phyloP scores from a whole-genome alignment of 1,140 invertebrate species.

The Wiebesia pumilae region DNA sequence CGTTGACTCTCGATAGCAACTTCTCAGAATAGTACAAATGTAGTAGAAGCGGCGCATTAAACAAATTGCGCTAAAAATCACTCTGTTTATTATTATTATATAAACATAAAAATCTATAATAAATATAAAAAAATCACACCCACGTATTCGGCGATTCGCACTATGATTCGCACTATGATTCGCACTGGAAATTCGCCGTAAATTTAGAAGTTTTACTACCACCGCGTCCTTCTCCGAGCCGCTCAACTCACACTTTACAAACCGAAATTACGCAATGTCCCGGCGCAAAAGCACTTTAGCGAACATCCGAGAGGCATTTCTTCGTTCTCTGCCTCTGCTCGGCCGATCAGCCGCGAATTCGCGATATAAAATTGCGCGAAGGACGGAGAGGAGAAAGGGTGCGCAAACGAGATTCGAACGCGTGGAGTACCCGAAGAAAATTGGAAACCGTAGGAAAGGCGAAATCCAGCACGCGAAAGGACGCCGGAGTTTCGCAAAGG shows the following conservation, averaged over 20 bases:
- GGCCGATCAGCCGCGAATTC: background rate
- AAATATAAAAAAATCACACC: too few species aligned
- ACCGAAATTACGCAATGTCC: background rate
- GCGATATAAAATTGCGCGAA: background rate
- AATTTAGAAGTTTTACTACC: too few species aligned
- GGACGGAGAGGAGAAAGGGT: background rate
- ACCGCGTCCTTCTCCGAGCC: background rate
- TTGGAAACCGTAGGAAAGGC: constrained; percentile 27
- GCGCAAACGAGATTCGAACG: background rate
- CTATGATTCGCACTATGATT: background rate
- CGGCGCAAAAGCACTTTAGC: background rate
- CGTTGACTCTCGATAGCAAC: too few species aligned
- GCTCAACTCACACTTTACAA: background rate
- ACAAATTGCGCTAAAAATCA: too few species aligned
- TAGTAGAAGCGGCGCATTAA: too few species aligned
- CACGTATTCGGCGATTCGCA: too few species aligned
- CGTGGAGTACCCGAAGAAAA: constrained; percentile 35
- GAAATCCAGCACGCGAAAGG: constrained; percentile 20
- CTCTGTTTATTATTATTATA: too few species aligned
- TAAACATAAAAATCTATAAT: too few species aligned
- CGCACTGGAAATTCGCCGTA: background rate
- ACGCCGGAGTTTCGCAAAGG: constrained; percentile 37
- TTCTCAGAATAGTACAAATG: too few species aligned
- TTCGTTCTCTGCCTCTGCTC: background rate
- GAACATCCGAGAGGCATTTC: background rate